Evolutionary conservation across 2,888 invertebrate genomes (phyloP).

Genomic region (Oligia strigilis): DNA sequence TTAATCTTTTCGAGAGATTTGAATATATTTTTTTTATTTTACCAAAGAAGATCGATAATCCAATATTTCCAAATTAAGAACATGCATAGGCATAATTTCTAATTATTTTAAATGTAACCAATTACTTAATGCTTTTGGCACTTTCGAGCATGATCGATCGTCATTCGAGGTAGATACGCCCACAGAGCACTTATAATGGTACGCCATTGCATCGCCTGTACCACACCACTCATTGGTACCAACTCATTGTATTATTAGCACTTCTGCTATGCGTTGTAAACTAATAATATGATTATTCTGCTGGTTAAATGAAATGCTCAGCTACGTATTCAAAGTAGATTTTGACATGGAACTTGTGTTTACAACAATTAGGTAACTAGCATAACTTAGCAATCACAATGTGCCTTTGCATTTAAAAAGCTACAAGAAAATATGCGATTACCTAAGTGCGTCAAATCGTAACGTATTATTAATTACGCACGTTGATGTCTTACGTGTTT

Average conservation of each 20-base stretch:
- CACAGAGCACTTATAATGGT: not conserved
- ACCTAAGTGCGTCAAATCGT: slow-evolving; percentile 6
- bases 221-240: not conserved
- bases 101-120: not conserved
- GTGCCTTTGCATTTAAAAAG: not conserved
- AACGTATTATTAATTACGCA: not conserved
- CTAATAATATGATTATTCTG: not conserved
- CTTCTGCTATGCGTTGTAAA: not conserved
- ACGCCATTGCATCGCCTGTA: not conserved
- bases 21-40: not conserved
- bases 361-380: not conserved
- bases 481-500: not conserved
- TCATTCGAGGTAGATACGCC: not conserved
- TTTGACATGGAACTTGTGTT: not conserved
- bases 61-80: not conserved
- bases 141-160: too few relatives aligned
- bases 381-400: not conserved
- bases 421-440: slow-evolving; percentile 8
- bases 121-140: too few relatives aligned
- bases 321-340: not conserved
- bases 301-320: not conserved
- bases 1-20: not conserved
- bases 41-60: not conserved
- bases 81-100: too few relatives aligned
- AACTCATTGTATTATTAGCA: not conserved